A percentile compares a stretch with the other conserved stretches of the same genome.
phyloP scores from a whole-genome alignment of 2,888 invertebrate species.

The Eretmocerus hayati region DNA sequence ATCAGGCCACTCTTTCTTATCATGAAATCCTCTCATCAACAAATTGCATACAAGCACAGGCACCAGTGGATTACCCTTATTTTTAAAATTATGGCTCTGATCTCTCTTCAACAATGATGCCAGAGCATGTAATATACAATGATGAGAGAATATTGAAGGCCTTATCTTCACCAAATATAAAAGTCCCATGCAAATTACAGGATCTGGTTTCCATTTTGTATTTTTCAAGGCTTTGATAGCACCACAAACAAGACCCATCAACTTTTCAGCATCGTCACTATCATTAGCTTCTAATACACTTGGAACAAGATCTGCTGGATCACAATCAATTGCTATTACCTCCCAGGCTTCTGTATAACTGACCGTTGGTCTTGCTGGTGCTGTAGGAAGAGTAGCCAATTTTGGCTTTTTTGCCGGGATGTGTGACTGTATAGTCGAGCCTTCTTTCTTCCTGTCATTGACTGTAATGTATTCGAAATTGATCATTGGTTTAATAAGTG shows the following conservation, averaged over 20 bases:
- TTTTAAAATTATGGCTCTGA: constrained; percentile 61
- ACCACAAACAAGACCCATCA: constrained; percentile 76
- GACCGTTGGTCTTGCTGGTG: constrained; percentile 39
- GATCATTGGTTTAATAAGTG: background rate
- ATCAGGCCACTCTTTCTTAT: constrained; percentile 86
- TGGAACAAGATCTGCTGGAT: constrained; percentile 69
- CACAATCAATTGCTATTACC: constrained; percentile 69
- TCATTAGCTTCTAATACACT: constrained; percentile 70
- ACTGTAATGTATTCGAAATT: constrained; percentile 31
- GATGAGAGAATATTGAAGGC: constrained; percentile 69
- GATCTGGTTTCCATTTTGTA: constrained; percentile 78
- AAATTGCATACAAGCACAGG: constrained; percentile 80
- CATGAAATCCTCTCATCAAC: constrained; percentile 71
- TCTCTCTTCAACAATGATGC: constrained; percentile 78
- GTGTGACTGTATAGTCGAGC: constrained; percentile 49
- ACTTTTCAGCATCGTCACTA: constrained; percentile 71
- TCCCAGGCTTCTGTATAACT: constrained; percentile 62
- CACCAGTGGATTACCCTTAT: constrained; percentile 72
- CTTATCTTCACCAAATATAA: constrained; percentile 74
- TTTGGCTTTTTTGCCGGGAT: constrained; percentile 60
- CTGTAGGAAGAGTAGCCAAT: constrained; percentile 39
- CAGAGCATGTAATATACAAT: constrained; percentile 69
- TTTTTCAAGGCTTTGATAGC: constrained; percentile 73
- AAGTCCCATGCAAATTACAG: constrained; percentile 65
- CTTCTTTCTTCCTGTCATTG: constrained; percentile 68